Percentiles rank a stretch among this genome's conserved stretches.
Conservation (phyloP, 2,888 invertebrate genomes). For the Eupithecia vulgata region DNA sequence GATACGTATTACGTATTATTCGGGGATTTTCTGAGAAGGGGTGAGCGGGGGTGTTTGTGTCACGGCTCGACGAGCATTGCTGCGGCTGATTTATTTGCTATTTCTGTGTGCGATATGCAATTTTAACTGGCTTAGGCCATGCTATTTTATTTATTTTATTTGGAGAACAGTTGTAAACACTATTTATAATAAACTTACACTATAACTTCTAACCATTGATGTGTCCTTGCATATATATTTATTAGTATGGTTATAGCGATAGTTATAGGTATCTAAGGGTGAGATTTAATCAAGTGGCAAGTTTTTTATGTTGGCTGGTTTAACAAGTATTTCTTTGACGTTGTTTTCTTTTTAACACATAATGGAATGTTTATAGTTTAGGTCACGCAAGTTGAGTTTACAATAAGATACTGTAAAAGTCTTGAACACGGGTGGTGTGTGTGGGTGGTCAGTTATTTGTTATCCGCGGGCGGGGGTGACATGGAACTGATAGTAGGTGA, state of each 20-base stretch:
- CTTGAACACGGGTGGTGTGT: conserved; percentile 29
- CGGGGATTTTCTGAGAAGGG: conserved; percentile 70
- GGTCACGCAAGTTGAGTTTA: conserved; percentile 28
- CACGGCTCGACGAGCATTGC: conserved; percentile 56
- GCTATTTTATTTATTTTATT: no score
- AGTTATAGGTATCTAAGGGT: conserved; percentile 38
- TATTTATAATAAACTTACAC: no score
- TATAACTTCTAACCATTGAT: no score
- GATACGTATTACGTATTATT: conserved; percentile 81
- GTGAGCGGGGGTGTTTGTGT: conserved; percentile 62
- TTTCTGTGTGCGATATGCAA: conserved; percentile 65
- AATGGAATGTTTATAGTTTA: conserved; percentile 13
- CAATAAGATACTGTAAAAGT: conserved; percentile 23
- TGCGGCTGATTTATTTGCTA: conserved; percentile 62
- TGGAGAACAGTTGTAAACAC: no score
- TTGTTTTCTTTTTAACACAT: conserved; percentile 6
- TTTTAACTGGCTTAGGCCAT: conserved; percentile 48
- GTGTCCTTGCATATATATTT: no score
- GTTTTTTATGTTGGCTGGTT: conserved; percentile 29
- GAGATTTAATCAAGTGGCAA: conserved; percentile 39
- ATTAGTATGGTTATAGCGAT: no score
- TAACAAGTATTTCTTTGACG: conserved; percentile 25
- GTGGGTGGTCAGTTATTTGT: conserved; percentile 35
- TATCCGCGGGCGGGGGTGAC: conserved; percentile 31
- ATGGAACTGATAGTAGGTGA: conserved; percentile 30